These are phyloP conservation scores for Lampris incognitus DNA, from an alignment of 2,113 vertebrate genomes.

Conservation along the genomic window DNA sequence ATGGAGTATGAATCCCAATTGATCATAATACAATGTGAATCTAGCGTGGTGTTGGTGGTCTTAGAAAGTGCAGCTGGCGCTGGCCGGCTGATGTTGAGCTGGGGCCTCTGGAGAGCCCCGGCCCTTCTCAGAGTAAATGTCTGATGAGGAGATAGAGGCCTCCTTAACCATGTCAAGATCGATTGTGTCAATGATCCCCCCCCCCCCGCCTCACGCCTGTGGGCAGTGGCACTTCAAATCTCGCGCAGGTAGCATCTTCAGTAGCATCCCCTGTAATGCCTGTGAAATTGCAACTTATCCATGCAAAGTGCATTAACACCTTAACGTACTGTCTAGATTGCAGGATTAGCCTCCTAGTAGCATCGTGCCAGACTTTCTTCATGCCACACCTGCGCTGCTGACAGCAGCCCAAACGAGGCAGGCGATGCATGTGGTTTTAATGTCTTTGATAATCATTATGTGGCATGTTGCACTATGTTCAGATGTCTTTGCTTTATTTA, in stretches of 20 bases:
- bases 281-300: background rate
- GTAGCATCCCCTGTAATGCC: slow-evolving; percentile 1
- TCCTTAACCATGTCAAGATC: slow-evolving; percentile 64
- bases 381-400: too few species aligned
- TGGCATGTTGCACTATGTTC: background rate
- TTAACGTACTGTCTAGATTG: background rate
- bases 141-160: slow-evolving; percentile 56
- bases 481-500: background rate
- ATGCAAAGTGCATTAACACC: background rate
- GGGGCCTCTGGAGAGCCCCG: slow-evolving; percentile 32
- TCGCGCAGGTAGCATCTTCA: slow-evolving; percentile 43
- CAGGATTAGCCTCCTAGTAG: background rate
- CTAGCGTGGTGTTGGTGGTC: slow-evolving; percentile 37
- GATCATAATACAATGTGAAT: slow-evolving; percentile 56
- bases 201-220: slow-evolving; percentile 56
- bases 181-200: slow-evolving; percentile 60
- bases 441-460: background rate
- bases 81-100: slow-evolving; percentile 7
- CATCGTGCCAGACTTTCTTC: too few species aligned
- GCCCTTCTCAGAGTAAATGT: slow-evolving; percentile 38
- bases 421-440: too few species aligned
- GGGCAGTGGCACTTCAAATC: slow-evolving; percentile 46
- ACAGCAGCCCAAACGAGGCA: too few species aligned
- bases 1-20: slow-evolving; percentile 50
- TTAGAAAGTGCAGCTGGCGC: slow-evolving; percentile 33